phyloP scores from a whole-genome alignment of 2,888 invertebrate genomes.

The Imbricaverruca yamaguchii region DNA sequence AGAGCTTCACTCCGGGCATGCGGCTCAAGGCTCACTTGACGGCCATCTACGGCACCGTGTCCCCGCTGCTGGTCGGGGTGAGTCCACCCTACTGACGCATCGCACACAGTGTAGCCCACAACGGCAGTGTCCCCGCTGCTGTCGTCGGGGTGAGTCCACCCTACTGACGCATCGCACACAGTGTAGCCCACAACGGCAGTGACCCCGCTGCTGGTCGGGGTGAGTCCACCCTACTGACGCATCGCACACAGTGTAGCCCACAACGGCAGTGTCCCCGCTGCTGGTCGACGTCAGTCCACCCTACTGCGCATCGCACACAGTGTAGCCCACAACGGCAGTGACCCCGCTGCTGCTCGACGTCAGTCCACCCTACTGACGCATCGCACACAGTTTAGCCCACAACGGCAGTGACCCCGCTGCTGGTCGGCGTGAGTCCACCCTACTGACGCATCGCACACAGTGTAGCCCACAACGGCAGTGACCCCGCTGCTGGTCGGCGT shows the following conservation, averaged over 20 bases:
- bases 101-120: background rate
- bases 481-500: no score
- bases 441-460: no score
- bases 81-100: background rate
- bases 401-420: no score
- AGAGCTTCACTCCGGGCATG: slow-evolving; percentile 22
- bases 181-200: background rate
- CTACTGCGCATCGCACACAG: no score
- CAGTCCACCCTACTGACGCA: no score
- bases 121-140: background rate
- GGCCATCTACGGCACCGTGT: slow-evolving; percentile 54
- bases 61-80: slow-evolving; percentile 18
- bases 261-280: background rate
- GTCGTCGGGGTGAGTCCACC: background rate
- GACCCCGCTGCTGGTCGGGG: background rate
- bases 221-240: background rate
- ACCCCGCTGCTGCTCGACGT: no score
- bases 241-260: background rate
- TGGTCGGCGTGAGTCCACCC: no score
- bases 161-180: background rate
- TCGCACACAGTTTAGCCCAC: no score
- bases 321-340: no score
- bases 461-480: no score
- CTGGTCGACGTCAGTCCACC: no score
- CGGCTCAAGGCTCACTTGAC: slow-evolving; percentile 48